These are phyloP conservation scores for Dolichomitus sp. DNA, from an alignment of 2,888 invertebrate species.

Conservation along the genomic window DNA sequence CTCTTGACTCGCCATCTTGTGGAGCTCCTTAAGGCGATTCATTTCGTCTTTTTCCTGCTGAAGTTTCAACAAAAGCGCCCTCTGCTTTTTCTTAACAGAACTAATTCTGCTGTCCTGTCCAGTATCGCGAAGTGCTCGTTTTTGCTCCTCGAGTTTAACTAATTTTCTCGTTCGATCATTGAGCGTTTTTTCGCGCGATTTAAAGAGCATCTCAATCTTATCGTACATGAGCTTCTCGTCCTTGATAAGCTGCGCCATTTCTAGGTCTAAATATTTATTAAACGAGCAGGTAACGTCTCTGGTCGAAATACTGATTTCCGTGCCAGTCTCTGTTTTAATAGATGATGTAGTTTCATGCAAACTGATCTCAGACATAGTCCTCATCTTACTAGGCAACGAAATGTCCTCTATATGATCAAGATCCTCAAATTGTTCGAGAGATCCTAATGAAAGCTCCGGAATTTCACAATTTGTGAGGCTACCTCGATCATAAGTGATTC, in stretches of 20 bases:
- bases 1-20: constrained; percentile 87
- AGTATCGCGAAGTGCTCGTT: constrained; percentile 85
- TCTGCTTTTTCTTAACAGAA: constrained; percentile 90
- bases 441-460: constrained; percentile 78
- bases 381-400: constrained; percentile 81
- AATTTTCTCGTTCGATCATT: constrained; percentile 89
- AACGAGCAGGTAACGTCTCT: constrained; percentile 84
- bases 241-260: constrained; percentile 89
- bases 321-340: constrained; percentile 85
- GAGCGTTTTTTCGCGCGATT: constrained; percentile 90
- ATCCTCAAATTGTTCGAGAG: constrained; percentile 79
- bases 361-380: constrained; percentile 85
- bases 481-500: constrained; percentile 76
- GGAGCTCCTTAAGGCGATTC: constrained; percentile 88
- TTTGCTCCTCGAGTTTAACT: constrained; percentile 89
- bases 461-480: constrained; percentile 73
- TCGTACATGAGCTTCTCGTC: constrained; percentile 90
- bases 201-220: constrained; percentile 89
- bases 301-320: constrained; percentile 84
- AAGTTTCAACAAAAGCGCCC: constrained; percentile 89
- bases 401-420: constrained; percentile 81
- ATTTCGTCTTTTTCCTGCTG: constrained; percentile 91
- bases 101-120: constrained; percentile 84
- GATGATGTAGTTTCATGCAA: constrained; percentile 85
- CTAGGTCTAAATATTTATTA: constrained; percentile 83